phyloP scores from a whole-genome alignment of 2,888 invertebrate species.

The Malthinus flaveolus region DNA sequence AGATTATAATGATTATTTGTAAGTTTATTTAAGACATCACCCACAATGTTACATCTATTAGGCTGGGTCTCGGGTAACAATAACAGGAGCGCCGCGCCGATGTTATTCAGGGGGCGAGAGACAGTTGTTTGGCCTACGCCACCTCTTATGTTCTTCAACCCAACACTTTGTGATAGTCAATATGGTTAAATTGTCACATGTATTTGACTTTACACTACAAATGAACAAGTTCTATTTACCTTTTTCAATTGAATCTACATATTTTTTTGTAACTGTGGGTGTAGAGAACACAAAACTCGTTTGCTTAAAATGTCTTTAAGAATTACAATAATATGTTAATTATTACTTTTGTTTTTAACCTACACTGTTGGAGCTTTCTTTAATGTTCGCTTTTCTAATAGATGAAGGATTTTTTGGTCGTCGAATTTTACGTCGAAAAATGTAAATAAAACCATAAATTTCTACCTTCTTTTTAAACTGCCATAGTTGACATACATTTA shows the following conservation, averaged over 20 bases:
- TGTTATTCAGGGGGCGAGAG: constrained; percentile 32
- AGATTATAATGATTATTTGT: too few relatives aligned
- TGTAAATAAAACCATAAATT: too few relatives aligned
- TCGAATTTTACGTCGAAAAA: too few relatives aligned
- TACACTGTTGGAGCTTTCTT: neutral
- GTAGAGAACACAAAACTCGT: neutral
- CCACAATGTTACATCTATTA: constrained; percentile 23
- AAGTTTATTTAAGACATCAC: constrained; percentile 32
- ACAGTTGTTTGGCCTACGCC: constrained; percentile 33
- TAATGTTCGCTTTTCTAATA: too few relatives aligned
- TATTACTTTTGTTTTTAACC: neutral
- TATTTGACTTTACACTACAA: constrained; percentile 5
- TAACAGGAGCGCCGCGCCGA: constrained; percentile 33
- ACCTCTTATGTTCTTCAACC: constrained; percentile 23
- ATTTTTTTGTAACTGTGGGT: neutral
- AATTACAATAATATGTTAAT: neutral
- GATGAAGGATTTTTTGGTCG: too few relatives aligned
- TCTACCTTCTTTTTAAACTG: too few relatives aligned
- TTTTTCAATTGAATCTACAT: neutral
- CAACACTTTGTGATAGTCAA: constrained; percentile 29
- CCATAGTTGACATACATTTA: too few relatives aligned
- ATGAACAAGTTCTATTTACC: constrained; percentile 8
- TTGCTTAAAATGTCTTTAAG: constrained; percentile 1
- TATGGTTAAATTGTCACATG: neutral
- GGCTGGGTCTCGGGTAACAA: constrained; percentile 34